Evolutionary conservation across 2,797 vertebrate genomes (phyloP).

Genomic region (Synaphobranchus kaupii): DNA sequence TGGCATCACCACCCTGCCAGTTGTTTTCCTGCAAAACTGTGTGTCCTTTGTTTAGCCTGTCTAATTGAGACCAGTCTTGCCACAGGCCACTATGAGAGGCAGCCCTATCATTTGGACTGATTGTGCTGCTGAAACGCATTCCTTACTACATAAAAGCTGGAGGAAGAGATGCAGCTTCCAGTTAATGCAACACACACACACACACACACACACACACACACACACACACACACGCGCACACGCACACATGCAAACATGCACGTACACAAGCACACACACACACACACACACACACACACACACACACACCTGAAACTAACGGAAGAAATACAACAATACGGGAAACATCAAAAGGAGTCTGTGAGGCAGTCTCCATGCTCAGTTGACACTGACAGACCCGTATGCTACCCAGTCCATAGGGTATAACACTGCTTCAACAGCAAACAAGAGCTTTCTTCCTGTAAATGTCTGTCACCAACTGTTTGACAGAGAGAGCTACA

Average conservation of each 20-base stretch:
- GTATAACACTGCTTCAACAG: no score
- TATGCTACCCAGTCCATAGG: no score
- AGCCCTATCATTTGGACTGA: neutral
- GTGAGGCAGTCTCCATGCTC: no score
- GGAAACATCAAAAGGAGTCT: neutral
- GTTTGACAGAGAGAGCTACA: no score
- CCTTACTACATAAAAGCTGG: neutral
- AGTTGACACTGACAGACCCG: no score
- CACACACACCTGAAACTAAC: neutral
- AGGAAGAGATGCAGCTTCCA: conserved; percentile 4
- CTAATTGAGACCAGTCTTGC: conserved; percentile 14
- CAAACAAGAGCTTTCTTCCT: no score
- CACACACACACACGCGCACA: neutral
- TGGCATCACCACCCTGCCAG: neutral
- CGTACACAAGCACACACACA: neutral
- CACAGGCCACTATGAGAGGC: neutral
- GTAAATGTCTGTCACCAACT: no score
- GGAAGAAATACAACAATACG: neutral
- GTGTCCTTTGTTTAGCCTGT: conserved; percentile 13
- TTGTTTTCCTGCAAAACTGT: neutral
- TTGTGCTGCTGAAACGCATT: conserved; percentile 19
- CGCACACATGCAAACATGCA: neutral
- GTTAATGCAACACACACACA: neutral
- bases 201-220: neutral
- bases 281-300: neutral